A percentile compares a stretch with the other conserved stretches of the same genome.
Evolutionary conservation across 2,113 vertebrate genomes (phyloP).

Genomic region (Stomatorhinus ivindoensis): DNA sequence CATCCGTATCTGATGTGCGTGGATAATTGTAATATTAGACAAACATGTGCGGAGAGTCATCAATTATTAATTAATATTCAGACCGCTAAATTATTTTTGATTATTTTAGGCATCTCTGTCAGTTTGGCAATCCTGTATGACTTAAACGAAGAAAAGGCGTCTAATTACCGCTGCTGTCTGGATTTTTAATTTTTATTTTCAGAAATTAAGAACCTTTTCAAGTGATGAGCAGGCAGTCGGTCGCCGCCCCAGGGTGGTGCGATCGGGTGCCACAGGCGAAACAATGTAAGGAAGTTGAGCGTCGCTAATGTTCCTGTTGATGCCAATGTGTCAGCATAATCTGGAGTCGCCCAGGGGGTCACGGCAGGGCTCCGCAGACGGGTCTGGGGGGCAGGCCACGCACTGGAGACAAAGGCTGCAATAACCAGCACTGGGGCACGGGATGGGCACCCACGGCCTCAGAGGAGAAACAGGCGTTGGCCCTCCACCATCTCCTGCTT

Average conservation of each 20-base stretch:
- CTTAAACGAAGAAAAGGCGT: neutral
- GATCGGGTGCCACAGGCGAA: neutral
- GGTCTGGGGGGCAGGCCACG: neutral
- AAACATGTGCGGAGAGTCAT: neutral
- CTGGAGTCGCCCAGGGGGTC: neutral
- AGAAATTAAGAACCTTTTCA: neutral
- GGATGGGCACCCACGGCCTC: neutral
- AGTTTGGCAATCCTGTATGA: neutral
- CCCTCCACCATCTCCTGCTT: neutral
- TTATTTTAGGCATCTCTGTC: neutral
- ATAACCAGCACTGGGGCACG: neutral
- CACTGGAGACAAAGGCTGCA: neutral
- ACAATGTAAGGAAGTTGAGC: constrained; percentile 10
- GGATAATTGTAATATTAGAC: neutral
- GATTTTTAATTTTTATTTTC: neutral
- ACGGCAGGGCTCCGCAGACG: neutral
- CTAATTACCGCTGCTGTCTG: neutral
- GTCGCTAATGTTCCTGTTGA: neutral
- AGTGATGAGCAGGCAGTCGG: neutral
- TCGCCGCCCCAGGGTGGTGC: neutral
- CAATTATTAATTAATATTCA: neutral
- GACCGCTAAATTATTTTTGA: neutral
- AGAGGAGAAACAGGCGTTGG: neutral
- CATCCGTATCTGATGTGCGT: neutral
- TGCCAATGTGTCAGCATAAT: constrained; percentile 8